phyloP scores from a whole-genome alignment of 2,888 invertebrate genomes.

The Lagria hirta region DNA sequence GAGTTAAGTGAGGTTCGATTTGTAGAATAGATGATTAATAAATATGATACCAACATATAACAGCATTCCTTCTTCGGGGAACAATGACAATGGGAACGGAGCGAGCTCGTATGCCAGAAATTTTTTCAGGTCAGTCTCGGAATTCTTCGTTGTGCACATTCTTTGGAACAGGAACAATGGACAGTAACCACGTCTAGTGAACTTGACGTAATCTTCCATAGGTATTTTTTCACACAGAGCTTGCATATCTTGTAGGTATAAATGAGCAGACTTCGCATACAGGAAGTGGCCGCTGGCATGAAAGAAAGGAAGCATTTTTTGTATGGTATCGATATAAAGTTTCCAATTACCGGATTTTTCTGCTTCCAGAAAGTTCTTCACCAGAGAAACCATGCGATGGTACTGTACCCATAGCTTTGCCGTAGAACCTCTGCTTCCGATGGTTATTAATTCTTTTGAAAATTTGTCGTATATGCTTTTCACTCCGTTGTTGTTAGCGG shows the following conservation, averaged over 20 bases:
- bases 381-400: slow-evolving; percentile 45
- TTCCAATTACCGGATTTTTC: slow-evolving; percentile 49
- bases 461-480: slow-evolving; percentile 38
- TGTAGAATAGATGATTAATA: too few species aligned
- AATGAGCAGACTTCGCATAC: too few species aligned
- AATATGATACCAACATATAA: too few species aligned
- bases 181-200: too few species aligned
- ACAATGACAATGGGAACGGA: slow-evolving; percentile 5
- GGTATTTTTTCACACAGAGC: too few species aligned
- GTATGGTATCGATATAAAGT: slow-evolving; percentile 44
- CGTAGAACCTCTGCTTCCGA: slow-evolving; percentile 43
- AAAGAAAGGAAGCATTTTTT: slow-evolving; percentile 48
- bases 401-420: slow-evolving; percentile 44
- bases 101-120: too few species aligned
- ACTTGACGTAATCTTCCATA: too few species aligned
- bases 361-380: slow-evolving; percentile 48
- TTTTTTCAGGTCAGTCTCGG: too few species aligned
- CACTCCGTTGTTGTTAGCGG: slow-evolving; percentile 39
- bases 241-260: slow-evolving; percentile 30
- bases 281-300: slow-evolving; percentile 36
- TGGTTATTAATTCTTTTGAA: slow-evolving; percentile 36
- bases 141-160: too few species aligned
- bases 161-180: too few species aligned
- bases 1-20: too few species aligned
- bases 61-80: slow-evolving; percentile 7